A percentile compares a stretch with the other conserved stretches of the same genome.
Conservation (phyloP, 2,888 invertebrate genomes). For the Spodoptera picta region DNA sequence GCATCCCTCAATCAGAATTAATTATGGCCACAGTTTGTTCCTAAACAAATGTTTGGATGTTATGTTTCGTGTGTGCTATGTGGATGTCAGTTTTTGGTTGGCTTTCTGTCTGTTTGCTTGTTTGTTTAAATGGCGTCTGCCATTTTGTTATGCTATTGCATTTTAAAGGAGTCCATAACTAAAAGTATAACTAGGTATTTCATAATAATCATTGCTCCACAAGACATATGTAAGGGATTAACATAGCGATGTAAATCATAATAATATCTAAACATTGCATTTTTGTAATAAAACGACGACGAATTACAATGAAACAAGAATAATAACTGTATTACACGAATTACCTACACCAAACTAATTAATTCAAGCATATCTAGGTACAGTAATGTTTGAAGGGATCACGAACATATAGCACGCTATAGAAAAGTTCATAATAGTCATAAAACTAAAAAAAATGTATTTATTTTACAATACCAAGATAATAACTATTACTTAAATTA, state of each 20-base stretch:
- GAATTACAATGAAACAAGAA: constrained; percentile 11
- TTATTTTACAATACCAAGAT: too few relatives aligned
- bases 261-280: not conserved
- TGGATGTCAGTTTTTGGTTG: constrained; percentile 1
- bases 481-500: too few relatives aligned
- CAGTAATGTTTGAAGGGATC: too few relatives aligned
- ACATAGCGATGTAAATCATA: not conserved
- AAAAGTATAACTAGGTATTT: too few relatives aligned
- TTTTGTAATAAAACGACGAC: not conserved
- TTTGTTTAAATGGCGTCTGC: not conserved
- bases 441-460: too few relatives aligned
- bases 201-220: too few relatives aligned
- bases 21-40: constrained; percentile 53
- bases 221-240: too few relatives aligned
- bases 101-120: not conserved
- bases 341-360: constrained; percentile 1
- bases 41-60: constrained; percentile 42
- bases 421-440: too few relatives aligned
- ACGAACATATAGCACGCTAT: too few relatives aligned
- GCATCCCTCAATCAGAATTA: constrained; percentile 69
- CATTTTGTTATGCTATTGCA: not conserved
- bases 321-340: not conserved
- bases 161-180: too few relatives aligned
- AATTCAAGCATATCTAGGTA: constrained; percentile 33
- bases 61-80: not conserved